Evolutionary conservation across 1,140 invertebrate species (phyloP).

Genomic region (Drosophila repleta): DNA sequence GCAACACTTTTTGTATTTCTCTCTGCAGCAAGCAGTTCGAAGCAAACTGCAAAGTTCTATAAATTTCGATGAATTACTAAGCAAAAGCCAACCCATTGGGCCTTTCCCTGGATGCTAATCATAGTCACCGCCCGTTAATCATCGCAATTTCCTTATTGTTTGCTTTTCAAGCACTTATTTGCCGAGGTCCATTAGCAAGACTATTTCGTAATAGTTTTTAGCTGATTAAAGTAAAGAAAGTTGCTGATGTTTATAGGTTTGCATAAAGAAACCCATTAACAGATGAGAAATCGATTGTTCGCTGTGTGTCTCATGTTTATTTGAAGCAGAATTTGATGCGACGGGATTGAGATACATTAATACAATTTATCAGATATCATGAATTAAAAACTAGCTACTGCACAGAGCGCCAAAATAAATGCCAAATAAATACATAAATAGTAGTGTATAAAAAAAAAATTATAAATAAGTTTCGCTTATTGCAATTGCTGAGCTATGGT

Average conservation of each 20-base stretch:
- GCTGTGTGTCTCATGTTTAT: too few relatives aligned
- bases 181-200: background rate
- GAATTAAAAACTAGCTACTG: too few relatives aligned
- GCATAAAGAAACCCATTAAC: too few relatives aligned
- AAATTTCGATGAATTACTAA: background rate
- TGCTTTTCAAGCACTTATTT: background rate
- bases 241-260: background rate
- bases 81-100: background rate
- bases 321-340: too few relatives aligned
- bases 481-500: constrained; percentile 85
- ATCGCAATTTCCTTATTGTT: too few relatives aligned
- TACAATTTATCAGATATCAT: too few relatives aligned
- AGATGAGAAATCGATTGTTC: too few relatives aligned
- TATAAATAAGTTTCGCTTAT: constrained; percentile 46
- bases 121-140: too few relatives aligned
- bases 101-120: too few relatives aligned
- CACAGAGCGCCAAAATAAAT: background rate
- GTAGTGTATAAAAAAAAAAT: constrained; percentile 7
- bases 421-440: constrained; percentile 15
- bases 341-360: too few relatives aligned
- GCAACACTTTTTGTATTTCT: constrained; percentile 9
- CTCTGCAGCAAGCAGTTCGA: constrained; percentile 28
- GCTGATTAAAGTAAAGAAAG: background rate
- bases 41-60: background rate
- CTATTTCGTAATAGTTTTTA: too few relatives aligned